Conservation (phyloP, 2,113 vertebrate genomes). For the Lophochroa leadbeateri region DNA sequence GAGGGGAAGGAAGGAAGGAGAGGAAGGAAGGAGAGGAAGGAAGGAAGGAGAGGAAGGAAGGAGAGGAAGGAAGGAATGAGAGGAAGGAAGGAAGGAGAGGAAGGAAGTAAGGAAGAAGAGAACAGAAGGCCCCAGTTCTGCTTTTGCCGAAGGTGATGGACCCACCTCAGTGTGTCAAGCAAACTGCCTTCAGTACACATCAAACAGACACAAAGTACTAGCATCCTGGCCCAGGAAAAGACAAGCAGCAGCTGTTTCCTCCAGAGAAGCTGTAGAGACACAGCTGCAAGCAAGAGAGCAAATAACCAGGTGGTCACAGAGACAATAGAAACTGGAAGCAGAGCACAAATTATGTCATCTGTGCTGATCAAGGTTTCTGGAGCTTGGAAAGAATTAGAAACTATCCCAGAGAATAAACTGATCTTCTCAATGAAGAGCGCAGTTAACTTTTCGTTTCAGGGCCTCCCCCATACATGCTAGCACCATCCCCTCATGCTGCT, state of each 20-base stretch:
- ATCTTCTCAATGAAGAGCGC: not conserved
- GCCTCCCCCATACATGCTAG: not conserved
- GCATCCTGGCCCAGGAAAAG: not conserved
- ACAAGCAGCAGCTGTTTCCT: conserved; percentile 8
- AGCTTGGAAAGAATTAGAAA: not conserved
- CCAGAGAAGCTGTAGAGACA: not conserved
- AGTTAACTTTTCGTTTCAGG: not conserved
- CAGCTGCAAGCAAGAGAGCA: not conserved
- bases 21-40: too few species aligned
- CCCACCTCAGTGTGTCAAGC: not conserved
- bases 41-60: too few species aligned
- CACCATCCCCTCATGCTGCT: not conserved
- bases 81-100: too few species aligned
- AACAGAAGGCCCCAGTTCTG: not conserved
- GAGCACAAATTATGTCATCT: not conserved
- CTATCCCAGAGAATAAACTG: not conserved
- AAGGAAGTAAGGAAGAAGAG: too few species aligned
- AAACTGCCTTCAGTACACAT: not conserved
- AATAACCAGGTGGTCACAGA: not conserved
- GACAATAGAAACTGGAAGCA: not conserved
- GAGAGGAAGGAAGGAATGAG: too few species aligned
- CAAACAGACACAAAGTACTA: not conserved
- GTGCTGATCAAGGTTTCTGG: not conserved
- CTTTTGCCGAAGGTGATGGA: not conserved
- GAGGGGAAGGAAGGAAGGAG: too few species aligned